These are phyloP conservation scores for Temnopleurus reevesii DNA, from an alignment of 53 echinoderm and acorn worm genomes.

Conservation along the genomic window DNA sequence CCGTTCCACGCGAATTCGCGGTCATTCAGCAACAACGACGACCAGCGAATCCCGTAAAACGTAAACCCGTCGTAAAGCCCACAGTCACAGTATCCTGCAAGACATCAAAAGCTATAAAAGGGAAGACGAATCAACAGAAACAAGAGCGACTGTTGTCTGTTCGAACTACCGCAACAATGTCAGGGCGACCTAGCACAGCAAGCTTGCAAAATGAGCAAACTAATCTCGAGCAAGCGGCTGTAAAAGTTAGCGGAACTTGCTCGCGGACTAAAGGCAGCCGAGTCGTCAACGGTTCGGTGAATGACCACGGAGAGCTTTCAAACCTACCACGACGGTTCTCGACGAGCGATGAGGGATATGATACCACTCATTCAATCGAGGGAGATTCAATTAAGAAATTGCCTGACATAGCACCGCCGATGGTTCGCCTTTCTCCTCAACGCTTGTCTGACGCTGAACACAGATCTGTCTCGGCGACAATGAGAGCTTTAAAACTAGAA, in stretches of 20 bases:
- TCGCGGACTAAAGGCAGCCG: constrained; percentile 5
- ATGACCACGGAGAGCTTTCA: neutral
- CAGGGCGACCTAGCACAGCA: constrained; percentile 45
- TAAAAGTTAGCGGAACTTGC: neutral
- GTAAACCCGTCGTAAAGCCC: neutral
- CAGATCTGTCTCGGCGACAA: neutral
- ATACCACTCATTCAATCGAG: constrained; percentile 43
- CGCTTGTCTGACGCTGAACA: neutral
- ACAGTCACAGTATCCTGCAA: neutral
- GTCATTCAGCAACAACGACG: neutral
- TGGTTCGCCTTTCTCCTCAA: neutral
- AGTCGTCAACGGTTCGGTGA: neutral
- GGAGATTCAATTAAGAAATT: constrained; percentile 28
- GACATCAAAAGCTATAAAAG: neutral
- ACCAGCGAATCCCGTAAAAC: neutral
- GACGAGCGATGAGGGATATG: constrained; percentile 49
- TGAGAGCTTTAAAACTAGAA: constrained; percentile 35
- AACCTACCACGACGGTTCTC: constrained; percentile 24
- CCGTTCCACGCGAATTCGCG: constrained; percentile 21
- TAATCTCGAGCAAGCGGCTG: neutral
- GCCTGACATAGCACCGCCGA: constrained; percentile 42
- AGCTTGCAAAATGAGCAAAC: constrained; percentile 1
- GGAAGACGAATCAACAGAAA: neutral
- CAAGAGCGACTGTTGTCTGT: neutral
- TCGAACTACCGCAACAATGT: neutral